Base-by-base conservation (phyloP, 2,797 vertebrate species). In the Malurus leucopterus region DNA sequence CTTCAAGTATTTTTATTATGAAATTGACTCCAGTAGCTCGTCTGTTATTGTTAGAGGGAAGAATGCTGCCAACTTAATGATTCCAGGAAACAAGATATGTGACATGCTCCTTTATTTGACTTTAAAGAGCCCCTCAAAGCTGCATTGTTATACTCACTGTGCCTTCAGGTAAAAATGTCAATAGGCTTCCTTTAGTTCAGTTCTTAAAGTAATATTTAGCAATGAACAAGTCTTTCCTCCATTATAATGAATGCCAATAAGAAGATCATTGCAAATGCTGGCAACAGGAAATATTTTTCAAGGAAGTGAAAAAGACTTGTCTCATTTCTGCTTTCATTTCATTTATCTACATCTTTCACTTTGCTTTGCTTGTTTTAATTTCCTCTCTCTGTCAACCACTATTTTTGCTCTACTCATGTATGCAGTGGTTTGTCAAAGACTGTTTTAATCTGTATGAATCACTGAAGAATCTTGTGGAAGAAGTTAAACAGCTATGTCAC, bases 361-460 rank as follows among this genome's bases (percentile, higher is more conserved):
- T 61, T 62, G 55, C 47, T 85, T 89, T 75, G 22, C 74, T 88
- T 68, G 53, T 62, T 90, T 81, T 86, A 18, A 67, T 89, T 93
- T 96, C 62, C 68, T 69, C 80, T 93, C 62, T 80, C 80, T 89
- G 88, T 90, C 88, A 91, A 7, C 57, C 23, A 27, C 59, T 93
- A 36, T 79, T 92, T 90, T 87, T 93, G 40, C 44, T 62, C 59
- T 80, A 40, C 36, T 86, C 43, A 78, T 86, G 44, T 38, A 69
- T 74, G 71, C 41, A 73, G 69, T 72, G 57, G 75, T 74, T 92
- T 63, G 61, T 83, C 30, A 67, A 34, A 88, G 82, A 40, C 59
- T 41, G 26, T 84, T 91, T 50, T 82, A 58, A 36, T 58, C 36
- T 84, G 6, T 57, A 32, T 73, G 68, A 89, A 34, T 88, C 83